phyloP scores from a whole-genome alignment of 2,888 invertebrate genomes.

The Tryphoninae sp. region DNA sequence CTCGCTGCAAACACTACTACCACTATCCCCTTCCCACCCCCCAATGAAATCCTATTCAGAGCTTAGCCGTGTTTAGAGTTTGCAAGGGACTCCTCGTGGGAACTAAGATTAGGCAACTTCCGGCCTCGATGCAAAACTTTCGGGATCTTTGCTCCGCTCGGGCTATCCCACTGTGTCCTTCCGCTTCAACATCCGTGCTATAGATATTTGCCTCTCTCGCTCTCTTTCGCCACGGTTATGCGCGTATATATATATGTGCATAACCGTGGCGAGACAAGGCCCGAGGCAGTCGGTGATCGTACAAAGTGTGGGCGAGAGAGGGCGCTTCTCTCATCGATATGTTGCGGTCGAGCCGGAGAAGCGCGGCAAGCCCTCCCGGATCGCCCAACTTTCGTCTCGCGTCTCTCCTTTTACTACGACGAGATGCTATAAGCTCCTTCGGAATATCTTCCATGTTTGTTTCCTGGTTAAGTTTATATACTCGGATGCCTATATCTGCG shows the following conservation, averaged over 20 bases:
- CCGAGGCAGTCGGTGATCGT: conserved; percentile 30
- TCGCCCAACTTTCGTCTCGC: conserved; percentile 53
- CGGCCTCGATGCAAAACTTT: conserved; percentile 59
- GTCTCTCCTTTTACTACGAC: conserved; percentile 28
- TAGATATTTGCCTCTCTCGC: neutral
- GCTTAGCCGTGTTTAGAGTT: conserved; percentile 63
- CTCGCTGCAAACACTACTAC: conserved; percentile 30
- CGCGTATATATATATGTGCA: neutral
- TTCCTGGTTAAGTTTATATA: neutral
- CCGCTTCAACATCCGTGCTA: conserved; percentile 11
- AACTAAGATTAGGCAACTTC: conserved; percentile 63
- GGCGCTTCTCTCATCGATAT: conserved; percentile 42
- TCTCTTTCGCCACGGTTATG: no score
- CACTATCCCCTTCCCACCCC: conserved; percentile 16
- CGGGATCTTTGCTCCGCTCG: conserved; percentile 53
- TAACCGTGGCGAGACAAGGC: neutral
- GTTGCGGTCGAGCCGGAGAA: conserved; percentile 56
- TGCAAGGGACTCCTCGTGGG: conserved; percentile 39
- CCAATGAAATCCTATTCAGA: conserved; percentile 56
- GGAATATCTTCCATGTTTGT: conserved; percentile 27
- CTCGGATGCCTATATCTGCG: no score
- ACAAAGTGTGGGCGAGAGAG: conserved; percentile 3
- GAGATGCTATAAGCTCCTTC: conserved; percentile 40
- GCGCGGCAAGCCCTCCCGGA: conserved; percentile 26
- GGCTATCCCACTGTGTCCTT: conserved; percentile 6